Evolutionary conservation across 2,797 vertebrate species (phyloP).

Genomic region (Hypotaenidia okinawae): DNA sequence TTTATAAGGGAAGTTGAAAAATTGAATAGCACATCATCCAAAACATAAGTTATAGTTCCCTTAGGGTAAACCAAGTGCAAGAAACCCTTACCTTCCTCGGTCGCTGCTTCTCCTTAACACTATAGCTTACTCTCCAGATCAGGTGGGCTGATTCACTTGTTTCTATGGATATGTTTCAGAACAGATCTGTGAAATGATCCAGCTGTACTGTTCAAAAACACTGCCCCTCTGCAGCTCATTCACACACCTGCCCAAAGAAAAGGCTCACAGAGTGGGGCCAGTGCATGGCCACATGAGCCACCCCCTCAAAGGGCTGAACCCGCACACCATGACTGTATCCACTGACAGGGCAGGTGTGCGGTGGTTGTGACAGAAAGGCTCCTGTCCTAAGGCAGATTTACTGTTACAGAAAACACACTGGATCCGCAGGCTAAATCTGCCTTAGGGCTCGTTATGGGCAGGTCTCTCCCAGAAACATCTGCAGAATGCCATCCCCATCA

Average conservation of each 20-base stretch:
- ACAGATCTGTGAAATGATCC: not conserved
- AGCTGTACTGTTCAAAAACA: not conserved
- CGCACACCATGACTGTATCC: accelerated
- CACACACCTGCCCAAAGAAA: not conserved
- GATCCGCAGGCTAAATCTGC: not conserved
- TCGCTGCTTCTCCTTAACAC: not conserved
- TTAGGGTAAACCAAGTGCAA: not conserved
- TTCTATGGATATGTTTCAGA: not conserved
- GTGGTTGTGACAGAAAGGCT: not conserved
- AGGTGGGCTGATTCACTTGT: not conserved
- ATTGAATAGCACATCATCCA: not conserved
- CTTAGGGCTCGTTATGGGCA: accelerated
- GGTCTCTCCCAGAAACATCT: not conserved
- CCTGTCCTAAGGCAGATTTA: not conserved
- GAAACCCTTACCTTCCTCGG: not conserved
- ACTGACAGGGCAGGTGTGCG: not conserved
- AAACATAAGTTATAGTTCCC: not conserved
- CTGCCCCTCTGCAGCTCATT: not conserved
- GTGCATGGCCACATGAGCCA: not conserved
- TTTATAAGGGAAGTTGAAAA: not conserved
- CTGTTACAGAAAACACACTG: not conserved
- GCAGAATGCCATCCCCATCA: not conserved
- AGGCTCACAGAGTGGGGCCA: not conserved
- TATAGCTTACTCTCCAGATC: not conserved
- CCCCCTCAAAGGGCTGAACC: not conserved